Percentiles rank a stretch among this genome's conserved stretches.
phyloP scores from a whole-genome alignment of 1,140 invertebrate species.

The Anoplophora glabripennis region DNA sequence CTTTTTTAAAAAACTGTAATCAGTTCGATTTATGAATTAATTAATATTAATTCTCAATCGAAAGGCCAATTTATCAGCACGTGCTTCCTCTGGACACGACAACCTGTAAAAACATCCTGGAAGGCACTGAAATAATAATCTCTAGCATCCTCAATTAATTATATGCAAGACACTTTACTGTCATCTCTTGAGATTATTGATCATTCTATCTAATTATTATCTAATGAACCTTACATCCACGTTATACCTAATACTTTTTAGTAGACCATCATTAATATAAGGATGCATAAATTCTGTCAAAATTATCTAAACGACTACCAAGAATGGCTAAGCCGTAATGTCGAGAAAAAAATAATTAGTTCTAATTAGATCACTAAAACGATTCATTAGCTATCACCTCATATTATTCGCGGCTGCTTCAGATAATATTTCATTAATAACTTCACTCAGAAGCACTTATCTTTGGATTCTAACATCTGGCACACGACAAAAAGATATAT shows the following conservation, averaged over 20 bases:
- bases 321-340: no score
- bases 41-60: constrained; percentile 1
- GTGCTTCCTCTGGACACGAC: constrained; percentile 6
- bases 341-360: no score
- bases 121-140: constrained; percentile 9
- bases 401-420: no score
- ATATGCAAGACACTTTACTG: constrained; percentile 1
- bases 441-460: no score
- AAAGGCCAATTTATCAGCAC: constrained; percentile 4
- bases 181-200: constrained; percentile 5
- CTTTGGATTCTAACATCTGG: no score
- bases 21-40: neutral
- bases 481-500: no score
- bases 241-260: neutral
- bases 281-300: neutral
- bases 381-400: no score
- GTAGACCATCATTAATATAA: neutral
- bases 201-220: constrained; percentile 5
- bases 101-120: constrained; percentile 8
- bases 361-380: no score
- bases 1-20: no score
- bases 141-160: constrained; percentile 5
- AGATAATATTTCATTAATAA: no score
- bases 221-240: constrained; percentile 4
- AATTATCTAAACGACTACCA: neutral